Base-by-base conservation (phyloP, 1,140 invertebrate genomes). In the Leptopilina clavipes region DNA sequence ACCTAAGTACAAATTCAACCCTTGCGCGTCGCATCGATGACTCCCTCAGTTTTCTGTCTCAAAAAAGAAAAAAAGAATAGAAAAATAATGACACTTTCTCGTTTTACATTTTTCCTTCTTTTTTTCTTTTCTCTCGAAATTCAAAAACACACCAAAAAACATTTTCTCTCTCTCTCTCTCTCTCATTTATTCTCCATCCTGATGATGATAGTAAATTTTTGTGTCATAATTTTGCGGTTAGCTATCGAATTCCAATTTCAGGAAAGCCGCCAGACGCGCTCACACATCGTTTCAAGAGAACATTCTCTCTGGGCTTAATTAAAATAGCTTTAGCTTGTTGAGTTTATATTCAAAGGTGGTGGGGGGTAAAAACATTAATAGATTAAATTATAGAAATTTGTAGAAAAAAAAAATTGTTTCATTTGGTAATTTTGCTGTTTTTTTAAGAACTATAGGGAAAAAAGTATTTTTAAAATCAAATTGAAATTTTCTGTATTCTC, bases 11-110 rank as follows among this genome's bases (percentile, higher is more conserved):
- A 17, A 11, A 31, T 59, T 52, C 44, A 37, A 17, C 75, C 44
- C 40, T 43, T 40, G 72, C 72, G 70, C 73, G 72, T 52, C 40
- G 75, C 81, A 81, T 85, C 82, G 84, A 86, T 86, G 83, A 84
- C 79, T 72, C 43, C 59, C 45, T 52, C 37, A 40, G 9, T 6
- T 70, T 17, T 52, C 11, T 54, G 65, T 75, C 73, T 77, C 22
- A 43, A 7, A 78, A 78, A 74, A 78, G 76, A 74, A 75, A 76
- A 79, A 81, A 70, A 73, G 5, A 31, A 5, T 31, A 31, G 25
- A 31, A 31, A 31, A 31, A 1, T 1, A 31, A 79, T 71, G 70
- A 31, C 22, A 65, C 3, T 65, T 65, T n/a, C 71, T 76, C 73
- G 25, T 40, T 79, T 75, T 56, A n/a, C 31, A 52, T 73, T 73